Percentiles rank a stretch among this genome's conserved stretches.
Conservation (phyloP, 2,113 vertebrate genomes). For the Xiphias gladius region DNA sequence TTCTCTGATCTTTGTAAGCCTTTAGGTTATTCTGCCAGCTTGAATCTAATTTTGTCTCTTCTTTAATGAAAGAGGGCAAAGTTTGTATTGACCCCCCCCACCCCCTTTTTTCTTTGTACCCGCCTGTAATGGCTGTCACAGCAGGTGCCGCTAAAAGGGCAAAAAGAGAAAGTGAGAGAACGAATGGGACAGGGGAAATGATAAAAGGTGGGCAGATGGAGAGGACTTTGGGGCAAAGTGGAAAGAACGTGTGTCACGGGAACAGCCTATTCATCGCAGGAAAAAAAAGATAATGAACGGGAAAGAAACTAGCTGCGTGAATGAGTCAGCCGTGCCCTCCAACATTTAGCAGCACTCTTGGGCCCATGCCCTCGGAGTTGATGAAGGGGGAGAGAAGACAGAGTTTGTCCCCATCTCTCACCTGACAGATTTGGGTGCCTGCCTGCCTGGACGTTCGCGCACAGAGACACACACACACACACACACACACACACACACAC, state of each 20-base stretch:
- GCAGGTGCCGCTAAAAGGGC: slow-evolving; percentile 32
- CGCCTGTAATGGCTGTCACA: slow-evolving; percentile 1
- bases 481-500: not conserved
- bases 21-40: not conserved
- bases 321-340: not conserved
- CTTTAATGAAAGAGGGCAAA: not conserved
- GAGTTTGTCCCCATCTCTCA: slow-evolving; percentile 1
- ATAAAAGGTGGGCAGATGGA: slow-evolving; percentile 22
- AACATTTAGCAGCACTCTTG: not conserved
- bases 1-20: slow-evolving; percentile 32
- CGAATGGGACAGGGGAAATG: not conserved
- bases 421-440: slow-evolving; percentile 35
- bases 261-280: not conserved
- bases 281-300: not conserved
- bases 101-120: not conserved
- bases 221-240: not conserved
- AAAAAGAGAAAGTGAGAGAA: not conserved
- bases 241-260: slow-evolving; percentile 17
- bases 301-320: slow-evolving; percentile 4
- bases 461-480: too few species aligned
- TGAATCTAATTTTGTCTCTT: slow-evolving; percentile 9
- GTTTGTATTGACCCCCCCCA: too few species aligned
- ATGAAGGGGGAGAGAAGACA: not conserved
- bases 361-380: not conserved
- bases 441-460: slow-evolving; percentile 7